phyloP scores from a whole-genome alignment of 2,113 vertebrate species.

The Spermophilus dauricus region DNA sequence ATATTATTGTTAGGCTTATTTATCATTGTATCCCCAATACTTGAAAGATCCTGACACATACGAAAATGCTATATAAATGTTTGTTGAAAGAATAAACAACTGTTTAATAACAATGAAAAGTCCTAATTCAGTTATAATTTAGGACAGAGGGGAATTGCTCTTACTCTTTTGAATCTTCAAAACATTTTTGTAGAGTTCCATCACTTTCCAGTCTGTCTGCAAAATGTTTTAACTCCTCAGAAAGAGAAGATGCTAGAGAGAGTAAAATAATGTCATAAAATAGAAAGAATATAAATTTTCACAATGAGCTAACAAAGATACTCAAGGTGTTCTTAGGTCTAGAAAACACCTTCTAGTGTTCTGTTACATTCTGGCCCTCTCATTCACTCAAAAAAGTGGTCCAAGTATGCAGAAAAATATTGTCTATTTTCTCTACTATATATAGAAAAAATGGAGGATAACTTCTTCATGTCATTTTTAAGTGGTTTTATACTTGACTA shows the following conservation, averaged over 20 bases:
- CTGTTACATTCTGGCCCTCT: neutral
- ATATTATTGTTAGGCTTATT: neutral
- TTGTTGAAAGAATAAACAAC: conserved; percentile 25
- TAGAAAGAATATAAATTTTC: neutral
- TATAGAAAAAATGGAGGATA: conserved; percentile 53
- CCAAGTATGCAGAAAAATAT: conserved; percentile 4
- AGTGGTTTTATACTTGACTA: neutral
- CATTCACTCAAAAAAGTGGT: neutral
- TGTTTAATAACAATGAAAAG: conserved; percentile 49
- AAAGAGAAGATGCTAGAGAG: conserved; percentile 79
- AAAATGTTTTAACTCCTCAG: conserved; percentile 83
- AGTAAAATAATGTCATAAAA: conserved; percentile 26
- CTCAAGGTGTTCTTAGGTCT: neutral
- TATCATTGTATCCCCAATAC: neutral
- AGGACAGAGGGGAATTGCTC: neutral
- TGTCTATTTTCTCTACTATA: neutral
- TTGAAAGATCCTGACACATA: conserved; percentile 14
- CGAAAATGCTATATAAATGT: conserved; percentile 5
- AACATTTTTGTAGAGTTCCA: conserved; percentile 85
- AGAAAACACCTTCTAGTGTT: neutral
- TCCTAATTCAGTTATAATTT: conserved; percentile 17
- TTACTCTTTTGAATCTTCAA: conserved; percentile 81
- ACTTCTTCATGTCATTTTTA: conserved; percentile 41
- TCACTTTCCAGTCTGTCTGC: conserved; percentile 81
- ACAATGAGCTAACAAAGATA: conserved; percentile 37